phyloP scores from a whole-genome alignment of 2,888 invertebrate species.

The Neria commutata region DNA sequence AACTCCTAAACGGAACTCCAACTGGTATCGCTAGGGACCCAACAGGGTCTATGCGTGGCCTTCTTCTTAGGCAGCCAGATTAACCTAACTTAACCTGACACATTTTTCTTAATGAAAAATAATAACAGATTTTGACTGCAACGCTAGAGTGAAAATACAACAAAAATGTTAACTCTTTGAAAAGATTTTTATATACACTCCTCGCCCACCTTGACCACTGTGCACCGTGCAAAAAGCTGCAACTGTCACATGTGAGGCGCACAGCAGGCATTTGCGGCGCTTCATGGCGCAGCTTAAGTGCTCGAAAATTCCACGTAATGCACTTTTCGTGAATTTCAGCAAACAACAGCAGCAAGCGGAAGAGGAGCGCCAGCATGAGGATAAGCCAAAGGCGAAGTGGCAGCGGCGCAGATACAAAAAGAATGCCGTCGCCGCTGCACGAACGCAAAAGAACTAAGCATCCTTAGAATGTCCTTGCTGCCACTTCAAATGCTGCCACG shows the following conservation, averaged over 20 bases:
- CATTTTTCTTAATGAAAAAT: no score
- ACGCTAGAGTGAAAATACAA: constrained; percentile 31
- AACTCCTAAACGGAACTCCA: no score
- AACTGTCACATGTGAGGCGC: constrained; percentile 40
- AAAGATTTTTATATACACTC: no score
- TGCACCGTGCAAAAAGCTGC: constrained; percentile 33
- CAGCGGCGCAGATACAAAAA: not conserved
- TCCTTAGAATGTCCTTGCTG: not conserved
- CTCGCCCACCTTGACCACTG: no score
- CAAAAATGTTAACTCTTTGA: no score
- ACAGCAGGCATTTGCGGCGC: constrained; percentile 33
- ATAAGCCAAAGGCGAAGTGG: not conserved
- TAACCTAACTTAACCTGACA: no score
- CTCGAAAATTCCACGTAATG: constrained; percentile 57
- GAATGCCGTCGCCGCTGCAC: not conserved
- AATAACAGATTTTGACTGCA: no score
- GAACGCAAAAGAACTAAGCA: constrained; percentile 26
- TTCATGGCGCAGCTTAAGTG: constrained; percentile 52
- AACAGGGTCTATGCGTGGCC: no score
- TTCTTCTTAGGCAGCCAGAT: no score
- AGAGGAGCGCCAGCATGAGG: constrained; percentile 1
- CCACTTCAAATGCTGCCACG: not conserved
- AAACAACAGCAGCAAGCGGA: constrained; percentile 10
- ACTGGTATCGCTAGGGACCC: no score
- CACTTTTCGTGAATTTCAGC: constrained; percentile 38